Conservation (phyloP, 2,888 invertebrate species). For the Pseudococcus longispinus region DNA sequence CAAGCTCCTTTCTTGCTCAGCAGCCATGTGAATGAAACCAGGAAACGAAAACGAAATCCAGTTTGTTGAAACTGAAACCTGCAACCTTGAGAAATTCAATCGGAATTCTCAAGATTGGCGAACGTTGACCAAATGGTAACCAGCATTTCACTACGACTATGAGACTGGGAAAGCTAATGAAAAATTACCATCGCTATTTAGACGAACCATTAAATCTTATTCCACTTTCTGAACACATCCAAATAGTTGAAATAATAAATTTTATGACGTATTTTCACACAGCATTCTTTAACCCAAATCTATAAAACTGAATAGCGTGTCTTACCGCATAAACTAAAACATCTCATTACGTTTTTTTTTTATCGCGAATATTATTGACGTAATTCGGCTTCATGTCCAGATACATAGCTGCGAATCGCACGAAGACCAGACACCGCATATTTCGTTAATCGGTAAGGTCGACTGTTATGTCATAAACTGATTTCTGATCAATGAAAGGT, state of each 20-base stretch:
- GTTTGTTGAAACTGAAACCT: too few relatives aligned
- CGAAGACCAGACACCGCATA: not conserved
- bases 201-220: not conserved
- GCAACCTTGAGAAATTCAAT: too few relatives aligned
- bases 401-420: not conserved
- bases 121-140: not conserved
- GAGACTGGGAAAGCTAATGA: not conserved
- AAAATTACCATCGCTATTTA: not conserved
- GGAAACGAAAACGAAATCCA: too few relatives aligned
- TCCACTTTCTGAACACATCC: not conserved
- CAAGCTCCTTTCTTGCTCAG: too few relatives aligned
- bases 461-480: not conserved
- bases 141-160: not conserved
- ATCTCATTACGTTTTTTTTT: not conserved
- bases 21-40: too few relatives aligned
- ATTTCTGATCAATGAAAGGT: constrained; percentile 4
- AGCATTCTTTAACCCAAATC: constrained; percentile 7
- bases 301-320: not conserved
- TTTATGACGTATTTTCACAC: not conserved
- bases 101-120: not conserved
- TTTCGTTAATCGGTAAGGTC: not conserved
- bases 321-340: constrained; percentile 29
- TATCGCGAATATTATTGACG: constrained; percentile 16
- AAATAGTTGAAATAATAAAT: not conserved
- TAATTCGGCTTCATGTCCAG: not conserved